phyloP scores from a whole-genome alignment of 1,140 invertebrate genomes.

The Drosophila grimshawi region DNA sequence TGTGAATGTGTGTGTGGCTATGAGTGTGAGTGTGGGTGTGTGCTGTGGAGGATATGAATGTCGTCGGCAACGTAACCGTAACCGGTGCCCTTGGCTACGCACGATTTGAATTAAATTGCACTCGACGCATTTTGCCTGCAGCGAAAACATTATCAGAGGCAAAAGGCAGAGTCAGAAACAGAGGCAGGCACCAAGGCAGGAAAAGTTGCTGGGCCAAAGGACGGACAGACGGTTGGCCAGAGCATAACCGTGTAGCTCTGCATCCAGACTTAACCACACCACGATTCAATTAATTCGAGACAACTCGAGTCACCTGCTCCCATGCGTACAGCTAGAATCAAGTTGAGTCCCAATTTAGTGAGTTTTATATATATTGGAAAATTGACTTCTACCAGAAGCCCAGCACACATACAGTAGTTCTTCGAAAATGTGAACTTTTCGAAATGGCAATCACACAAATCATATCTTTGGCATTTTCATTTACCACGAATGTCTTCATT shows the following conservation, averaged over 20 bases:
- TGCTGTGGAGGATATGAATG: constrained; percentile 16
- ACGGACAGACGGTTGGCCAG: no score
- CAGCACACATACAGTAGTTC: not conserved
- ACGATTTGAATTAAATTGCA: constrained; percentile 82
- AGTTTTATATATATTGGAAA: constrained; percentile 41
- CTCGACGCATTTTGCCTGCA: constrained; percentile 68
- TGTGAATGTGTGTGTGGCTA: not conserved
- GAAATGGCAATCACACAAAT: no score
- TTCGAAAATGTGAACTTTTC: no score
- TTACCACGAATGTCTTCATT: no score
- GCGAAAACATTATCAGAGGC: not conserved
- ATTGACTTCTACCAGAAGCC: constrained; percentile 27
- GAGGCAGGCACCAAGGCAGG: not conserved
- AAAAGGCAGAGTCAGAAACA: not conserved
- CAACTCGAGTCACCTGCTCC: constrained; percentile 36
- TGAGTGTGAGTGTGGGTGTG: not conserved
- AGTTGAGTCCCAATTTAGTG: constrained; percentile 31
- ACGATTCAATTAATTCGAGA: constrained; percentile 69
- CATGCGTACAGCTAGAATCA: constrained; percentile 65
- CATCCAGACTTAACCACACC: constrained; percentile 14
- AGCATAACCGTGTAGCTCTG: not conserved
- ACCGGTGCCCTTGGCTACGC: constrained; percentile 72
- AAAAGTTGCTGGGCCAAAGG: not conserved
- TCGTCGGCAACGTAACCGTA: constrained; percentile 43
- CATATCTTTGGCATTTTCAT: no score